A percentile compares a stretch with the other conserved stretches of the same genome.
phyloP scores from a whole-genome alignment of 2,888 invertebrate genomes.

The Nineta flava region DNA sequence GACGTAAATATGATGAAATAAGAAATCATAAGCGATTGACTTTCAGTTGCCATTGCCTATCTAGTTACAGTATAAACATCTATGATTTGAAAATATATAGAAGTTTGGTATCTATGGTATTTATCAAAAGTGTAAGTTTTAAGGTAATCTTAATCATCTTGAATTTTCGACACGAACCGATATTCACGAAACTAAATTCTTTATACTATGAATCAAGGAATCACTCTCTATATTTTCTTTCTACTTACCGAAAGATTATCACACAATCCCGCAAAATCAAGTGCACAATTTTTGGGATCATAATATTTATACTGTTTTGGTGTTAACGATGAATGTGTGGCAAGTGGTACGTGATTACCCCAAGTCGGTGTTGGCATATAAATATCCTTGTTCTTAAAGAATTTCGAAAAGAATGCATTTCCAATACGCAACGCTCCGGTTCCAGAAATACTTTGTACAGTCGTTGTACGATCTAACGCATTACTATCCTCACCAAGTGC shows the following conservation, averaged over 20 bases:
- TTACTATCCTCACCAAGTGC: conserved; percentile 69
- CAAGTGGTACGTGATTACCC: conserved; percentile 96
- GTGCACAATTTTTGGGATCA: conserved; percentile 81
- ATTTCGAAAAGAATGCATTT: conserved; percentile 68
- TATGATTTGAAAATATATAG: too few species aligned
- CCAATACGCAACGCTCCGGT: conserved; percentile 94
- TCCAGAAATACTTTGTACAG: conserved; percentile 85
- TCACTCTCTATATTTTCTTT: background rate
- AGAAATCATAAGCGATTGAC: too few species aligned
- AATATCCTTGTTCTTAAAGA: conserved; percentile 63
- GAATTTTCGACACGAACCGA: too few species aligned
- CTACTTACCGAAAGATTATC: conserved; percentile 76
- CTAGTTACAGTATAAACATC: too few species aligned
- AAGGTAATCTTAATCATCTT: too few species aligned
- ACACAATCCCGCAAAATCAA: conserved; percentile 78
- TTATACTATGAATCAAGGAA: too few species aligned
- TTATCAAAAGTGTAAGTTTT: too few species aligned
- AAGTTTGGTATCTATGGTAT: too few species aligned
- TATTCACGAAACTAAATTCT: too few species aligned
- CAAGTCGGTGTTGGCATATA: conserved; percentile 90
- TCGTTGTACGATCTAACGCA: conserved; percentile 47
- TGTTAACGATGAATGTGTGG: conserved; percentile 71
- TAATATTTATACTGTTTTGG: conserved; percentile 89
- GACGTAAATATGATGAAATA: too few species aligned
- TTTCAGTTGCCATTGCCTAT: too few species aligned